Percentiles rank a stretch among this genome's conserved stretches.
Conservation (phyloP, 2,113 vertebrate genomes). For the Psilopogon haemacephalus region DNA sequence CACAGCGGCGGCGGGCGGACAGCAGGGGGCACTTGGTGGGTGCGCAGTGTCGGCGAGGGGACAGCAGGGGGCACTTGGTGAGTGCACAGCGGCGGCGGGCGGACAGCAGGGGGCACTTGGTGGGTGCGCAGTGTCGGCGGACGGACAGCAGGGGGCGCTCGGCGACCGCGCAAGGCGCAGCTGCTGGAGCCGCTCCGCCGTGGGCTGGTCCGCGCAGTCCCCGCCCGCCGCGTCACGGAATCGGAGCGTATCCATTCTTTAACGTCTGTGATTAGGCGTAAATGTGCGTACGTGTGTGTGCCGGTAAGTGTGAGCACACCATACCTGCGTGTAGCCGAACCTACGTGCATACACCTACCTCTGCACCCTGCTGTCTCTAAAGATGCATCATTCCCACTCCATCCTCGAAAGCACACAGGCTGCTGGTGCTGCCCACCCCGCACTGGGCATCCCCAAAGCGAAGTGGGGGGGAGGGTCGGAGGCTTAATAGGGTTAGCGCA, state of each 20-base stretch:
- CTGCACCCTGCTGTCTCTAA: fast-evolving
- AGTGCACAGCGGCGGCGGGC: not conserved
- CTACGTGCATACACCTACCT: fast-evolving
- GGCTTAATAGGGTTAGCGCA: not conserved
- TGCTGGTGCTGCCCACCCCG: not conserved
- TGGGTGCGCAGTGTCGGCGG: too few species aligned
- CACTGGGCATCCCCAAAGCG: not conserved
- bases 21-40: not conserved
- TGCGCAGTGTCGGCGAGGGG: not conserved
- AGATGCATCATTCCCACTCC: fast-evolving
- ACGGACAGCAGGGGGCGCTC: not conserved
- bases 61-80: too few species aligned
- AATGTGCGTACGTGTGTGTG: fast-evolving
- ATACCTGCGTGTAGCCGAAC: fast-evolving
- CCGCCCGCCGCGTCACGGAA: not conserved
- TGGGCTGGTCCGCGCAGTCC: not conserved
- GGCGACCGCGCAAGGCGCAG: not conserved
- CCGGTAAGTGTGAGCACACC: fast-evolving
- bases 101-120: not conserved
- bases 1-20: too few species aligned
- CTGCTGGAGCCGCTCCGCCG: too few species aligned
- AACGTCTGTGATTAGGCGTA: fast-evolving
- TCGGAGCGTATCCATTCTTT: fast-evolving
- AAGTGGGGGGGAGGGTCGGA: fast-evolving
- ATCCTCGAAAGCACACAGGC: not conserved